These are phyloP conservation scores for Fregetta grallaria DNA, from an alignment of 2,113 vertebrate genomes.

Conservation along the genomic window DNA sequence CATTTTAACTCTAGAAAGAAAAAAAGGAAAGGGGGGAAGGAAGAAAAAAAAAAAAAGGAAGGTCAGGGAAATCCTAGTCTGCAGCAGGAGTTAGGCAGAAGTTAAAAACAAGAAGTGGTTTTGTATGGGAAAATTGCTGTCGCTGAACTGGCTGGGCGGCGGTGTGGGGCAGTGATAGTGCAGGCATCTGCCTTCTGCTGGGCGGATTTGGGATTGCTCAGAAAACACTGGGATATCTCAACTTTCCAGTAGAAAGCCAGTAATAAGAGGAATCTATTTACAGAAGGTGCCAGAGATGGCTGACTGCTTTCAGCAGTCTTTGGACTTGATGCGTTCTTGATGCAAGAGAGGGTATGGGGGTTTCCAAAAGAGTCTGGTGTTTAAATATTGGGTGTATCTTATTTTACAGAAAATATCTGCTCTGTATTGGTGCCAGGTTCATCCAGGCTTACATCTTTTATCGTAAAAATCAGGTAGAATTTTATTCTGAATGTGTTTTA, in stretches of 20 bases:
- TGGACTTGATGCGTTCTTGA: not conserved
- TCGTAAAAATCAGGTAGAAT: not conserved
- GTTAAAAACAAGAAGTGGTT: not conserved
- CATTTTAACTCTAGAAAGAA: not conserved
- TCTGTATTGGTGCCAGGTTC: not conserved
- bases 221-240: not conserved
- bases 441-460: not conserved
- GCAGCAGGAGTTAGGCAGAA: not conserved
- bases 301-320: not conserved
- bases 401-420: not conserved
- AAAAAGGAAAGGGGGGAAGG: not conserved
- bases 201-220: not conserved
- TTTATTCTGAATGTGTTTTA: not conserved
- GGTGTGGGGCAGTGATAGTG: rapidly evolving
- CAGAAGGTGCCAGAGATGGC: not conserved
- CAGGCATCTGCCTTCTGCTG: not conserved
- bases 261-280: rapidly evolving
- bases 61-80: not conserved
- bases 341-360: not conserved
- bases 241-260: not conserved
- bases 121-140: not conserved
- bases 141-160: rapidly evolving
- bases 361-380: not conserved
- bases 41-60: not conserved
- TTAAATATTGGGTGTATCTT: not conserved